Evolutionary conservation across 2,888 invertebrate species (phyloP).

Genomic region (Nephrotoma guestfalica): DNA sequence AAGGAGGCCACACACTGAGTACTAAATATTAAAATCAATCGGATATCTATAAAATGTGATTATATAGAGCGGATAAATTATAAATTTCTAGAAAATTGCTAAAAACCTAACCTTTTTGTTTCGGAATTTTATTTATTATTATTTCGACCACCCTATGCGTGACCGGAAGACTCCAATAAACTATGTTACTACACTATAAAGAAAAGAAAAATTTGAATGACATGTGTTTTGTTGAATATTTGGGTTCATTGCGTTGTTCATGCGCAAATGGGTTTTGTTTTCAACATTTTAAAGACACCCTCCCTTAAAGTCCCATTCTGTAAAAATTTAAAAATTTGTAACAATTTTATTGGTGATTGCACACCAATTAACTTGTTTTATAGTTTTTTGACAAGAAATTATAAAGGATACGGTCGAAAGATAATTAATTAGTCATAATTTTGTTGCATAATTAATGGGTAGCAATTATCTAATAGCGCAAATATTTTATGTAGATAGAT

Average conservation of each 20-base stretch:
- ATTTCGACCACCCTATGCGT: neutral
- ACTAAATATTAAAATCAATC: neutral
- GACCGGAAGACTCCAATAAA: neutral
- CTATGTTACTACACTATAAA: neutral
- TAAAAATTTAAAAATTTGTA: neutral
- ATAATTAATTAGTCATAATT: neutral
- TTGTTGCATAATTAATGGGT: neutral
- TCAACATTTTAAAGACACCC: neutral
- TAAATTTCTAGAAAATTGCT: neutral
- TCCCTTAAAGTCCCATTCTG: neutral
- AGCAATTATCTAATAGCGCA: too few species aligned
- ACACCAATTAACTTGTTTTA: neutral
- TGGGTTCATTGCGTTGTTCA: neutral
- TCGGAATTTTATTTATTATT: neutral
- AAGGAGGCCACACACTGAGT: neutral
- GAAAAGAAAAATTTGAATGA: neutral
- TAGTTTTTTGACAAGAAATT: neutral
- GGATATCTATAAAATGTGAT: neutral
- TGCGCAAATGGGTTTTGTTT: neutral
- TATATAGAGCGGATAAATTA: neutral
- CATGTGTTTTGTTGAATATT: neutral
- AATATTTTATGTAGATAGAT: too few species aligned
- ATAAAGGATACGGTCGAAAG: neutral
- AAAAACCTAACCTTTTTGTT: neutral
- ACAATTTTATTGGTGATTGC: neutral